Evolutionary conservation across 2,113 vertebrate species (phyloP), one percentile per base, ranked within the genome.

Genomic region (Colistium nudipinnis): DNA sequence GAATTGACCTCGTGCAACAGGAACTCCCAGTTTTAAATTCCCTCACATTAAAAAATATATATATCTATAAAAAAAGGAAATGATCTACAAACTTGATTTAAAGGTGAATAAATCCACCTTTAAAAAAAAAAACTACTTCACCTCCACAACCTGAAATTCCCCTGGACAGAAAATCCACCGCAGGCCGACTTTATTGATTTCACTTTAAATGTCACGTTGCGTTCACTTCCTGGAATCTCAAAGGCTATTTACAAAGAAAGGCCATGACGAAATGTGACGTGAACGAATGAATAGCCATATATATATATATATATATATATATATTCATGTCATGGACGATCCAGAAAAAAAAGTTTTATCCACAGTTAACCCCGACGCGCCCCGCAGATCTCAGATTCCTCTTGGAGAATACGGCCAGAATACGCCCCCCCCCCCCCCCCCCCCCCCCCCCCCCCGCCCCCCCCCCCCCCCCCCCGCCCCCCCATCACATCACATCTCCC

Each of bases 331-430:
- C n/a, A n/a, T n/a, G n/a, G n/a, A n/a, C n/a, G n/a, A n/a, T n/a
- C n/a, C n/a, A n/a, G n/a, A n/a, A n/a, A 1, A 48, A 44, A 28
- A 64, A 66, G 48, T 17, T 44, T 44, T 45, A 61, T 6, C 56
- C 27, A 47, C 60, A 60, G 43, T 70, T 52, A 75, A 85, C 78
- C n/a, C 77, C 19, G 59, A 65, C 75, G 52, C 63, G 48, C 61
- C 48, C 53, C 47, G 70, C 66, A 66, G 73, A 49, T 35, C 69
- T 59, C 25, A 33, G 10, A 81, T 53, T 47, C 60, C 61, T 53
- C 49, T 57, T 80, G 61, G 64, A 22, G 81, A 86, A 77, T 76
- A 71, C 70, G 74, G 63, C 51, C 62, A 72, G 57, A 70, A 53
- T 33, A 4, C 73, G 59, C 61, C 36, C 56, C 61, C 66, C 57